A percentile compares a stretch with the other conserved stretches of the same genome.
phyloP scores from a whole-genome alignment of 2,113 vertebrate genomes.

The Galemys pyrenaicus region DNA sequence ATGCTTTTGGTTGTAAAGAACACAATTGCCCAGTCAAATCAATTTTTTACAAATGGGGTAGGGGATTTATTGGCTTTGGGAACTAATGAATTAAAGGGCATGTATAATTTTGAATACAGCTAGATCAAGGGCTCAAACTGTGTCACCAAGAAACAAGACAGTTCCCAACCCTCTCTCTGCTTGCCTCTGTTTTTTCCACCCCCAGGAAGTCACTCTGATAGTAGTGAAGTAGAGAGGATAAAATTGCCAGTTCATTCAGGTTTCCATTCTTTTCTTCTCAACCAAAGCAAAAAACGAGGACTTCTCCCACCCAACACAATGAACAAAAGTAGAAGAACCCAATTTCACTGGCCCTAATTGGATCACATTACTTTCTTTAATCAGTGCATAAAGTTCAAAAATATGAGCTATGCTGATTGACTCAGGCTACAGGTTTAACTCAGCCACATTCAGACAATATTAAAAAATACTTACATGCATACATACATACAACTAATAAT shows the following conservation, averaged over 20 bases:
- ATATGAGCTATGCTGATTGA: not conserved
- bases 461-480: not conserved
- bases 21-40: not conserved
- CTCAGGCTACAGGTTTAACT: not conserved
- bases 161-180: not conserved
- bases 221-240: not conserved
- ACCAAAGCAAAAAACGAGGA: not conserved
- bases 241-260: not conserved
- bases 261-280: not conserved
- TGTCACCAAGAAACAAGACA: not conserved
- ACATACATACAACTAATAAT: not conserved
- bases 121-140: not conserved
- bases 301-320: not conserved
- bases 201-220: not conserved
- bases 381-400: not conserved
- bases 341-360: not conserved
- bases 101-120: not conserved
- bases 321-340: not conserved
- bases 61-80: not conserved
- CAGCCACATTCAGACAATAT: not conserved
- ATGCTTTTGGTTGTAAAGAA: not conserved
- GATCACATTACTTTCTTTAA: not conserved
- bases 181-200: not conserved
- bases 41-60: fast-evolving
- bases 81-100: not conserved